A percentile compares a stretch with the other conserved stretches of the same genome.
Conservation (phyloP, 2,888 invertebrate genomes). For the Nesidiocoris tenuis region DNA sequence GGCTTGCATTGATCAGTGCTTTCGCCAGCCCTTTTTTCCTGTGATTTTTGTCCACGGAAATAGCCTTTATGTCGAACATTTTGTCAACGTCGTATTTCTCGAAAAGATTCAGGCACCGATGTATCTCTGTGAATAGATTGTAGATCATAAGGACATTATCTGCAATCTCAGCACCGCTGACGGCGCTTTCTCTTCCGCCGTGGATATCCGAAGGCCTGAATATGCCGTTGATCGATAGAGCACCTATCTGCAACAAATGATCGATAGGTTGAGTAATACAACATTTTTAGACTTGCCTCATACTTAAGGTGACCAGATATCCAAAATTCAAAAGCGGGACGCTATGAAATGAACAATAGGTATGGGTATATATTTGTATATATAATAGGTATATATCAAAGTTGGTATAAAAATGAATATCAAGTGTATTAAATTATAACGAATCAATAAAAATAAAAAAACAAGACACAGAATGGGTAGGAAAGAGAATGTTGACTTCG, state of each 20-base stretch:
- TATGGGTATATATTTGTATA: no score
- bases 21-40: slow-evolving; percentile 18
- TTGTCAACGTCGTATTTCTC: slow-evolving; percentile 19
- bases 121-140: slow-evolving; percentile 21
- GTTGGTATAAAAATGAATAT: no score
- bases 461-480: no score
- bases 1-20: slow-evolving; percentile 16
- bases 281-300: no score
- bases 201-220: neutral
- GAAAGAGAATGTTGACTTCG: no score
- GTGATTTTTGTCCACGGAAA: slow-evolving; percentile 15
- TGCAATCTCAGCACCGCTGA: neutral
- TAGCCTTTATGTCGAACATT: slow-evolving; percentile 30
- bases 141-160: slow-evolving; percentile 1
- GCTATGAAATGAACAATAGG: no score
- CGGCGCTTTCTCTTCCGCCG: neutral
- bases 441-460: no score
- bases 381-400: no score
- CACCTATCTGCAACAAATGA: slow-evolving; percentile 34
- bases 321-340: no score
- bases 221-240: slow-evolving; percentile 18
- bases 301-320: no score
- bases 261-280: no score
- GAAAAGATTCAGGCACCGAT: slow-evolving; percentile 26
- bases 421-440: no score